Percentiles rank a stretch among this genome's conserved stretches.
Evolutionary conservation across 2,888 invertebrate species (phyloP).

Genomic region (Achlya flavicornis): DNA sequence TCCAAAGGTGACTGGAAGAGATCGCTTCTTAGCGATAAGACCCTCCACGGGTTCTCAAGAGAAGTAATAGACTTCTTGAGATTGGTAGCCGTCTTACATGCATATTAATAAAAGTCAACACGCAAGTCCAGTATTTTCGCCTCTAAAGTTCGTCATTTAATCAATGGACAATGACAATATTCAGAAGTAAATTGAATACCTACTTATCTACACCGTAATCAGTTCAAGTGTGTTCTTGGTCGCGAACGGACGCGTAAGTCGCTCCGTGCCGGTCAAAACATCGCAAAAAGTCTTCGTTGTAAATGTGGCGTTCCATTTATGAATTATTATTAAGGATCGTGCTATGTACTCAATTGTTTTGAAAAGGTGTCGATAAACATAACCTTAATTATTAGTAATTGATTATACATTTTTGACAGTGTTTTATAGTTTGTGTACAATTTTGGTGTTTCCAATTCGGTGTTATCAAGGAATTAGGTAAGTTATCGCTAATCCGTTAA

Average conservation of each 20-base stretch:
- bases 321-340: not conserved
- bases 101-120: not conserved
- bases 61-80: too few species aligned
- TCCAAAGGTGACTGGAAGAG: too few species aligned
- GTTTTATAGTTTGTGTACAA: not conserved
- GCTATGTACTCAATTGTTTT: not conserved
- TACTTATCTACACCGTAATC: not conserved
- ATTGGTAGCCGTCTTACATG: too few species aligned
- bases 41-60: too few species aligned
- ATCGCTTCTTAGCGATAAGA: too few species aligned
- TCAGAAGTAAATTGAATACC: not conserved
- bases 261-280: not conserved
- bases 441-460: not conserved
- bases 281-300: constrained; percentile 1
- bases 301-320: not conserved
- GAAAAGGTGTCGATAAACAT: not conserved
- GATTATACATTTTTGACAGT: not conserved
- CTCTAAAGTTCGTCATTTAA: not conserved
- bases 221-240: not conserved
- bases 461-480: constrained; percentile 4
- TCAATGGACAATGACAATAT: constrained; percentile 4
- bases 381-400: not conserved
- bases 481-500: not conserved
- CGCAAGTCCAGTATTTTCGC: not conserved
- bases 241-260: not conserved